phyloP scores from a whole-genome alignment of 2,113 vertebrate species.

The Papio anubis region DNA sequence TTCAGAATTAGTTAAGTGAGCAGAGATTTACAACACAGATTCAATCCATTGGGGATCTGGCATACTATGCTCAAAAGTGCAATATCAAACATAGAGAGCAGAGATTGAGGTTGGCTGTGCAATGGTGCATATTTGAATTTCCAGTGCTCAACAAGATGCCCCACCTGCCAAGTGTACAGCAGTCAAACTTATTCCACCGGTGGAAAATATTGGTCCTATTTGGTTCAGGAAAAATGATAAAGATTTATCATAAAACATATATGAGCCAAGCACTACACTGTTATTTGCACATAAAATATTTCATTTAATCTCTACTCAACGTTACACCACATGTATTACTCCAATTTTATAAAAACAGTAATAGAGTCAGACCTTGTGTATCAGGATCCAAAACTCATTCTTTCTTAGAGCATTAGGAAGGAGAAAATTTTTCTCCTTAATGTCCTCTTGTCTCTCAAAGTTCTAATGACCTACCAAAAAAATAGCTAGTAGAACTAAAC shows the following conservation, averaged over 20 bases:
- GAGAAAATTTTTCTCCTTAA: neutral
- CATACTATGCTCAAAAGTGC: neutral
- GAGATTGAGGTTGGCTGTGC: neutral
- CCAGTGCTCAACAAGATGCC: neutral
- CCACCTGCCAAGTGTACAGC: neutral
- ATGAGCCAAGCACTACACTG: neutral
- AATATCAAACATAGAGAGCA: neutral
- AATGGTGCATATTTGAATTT: neutral
- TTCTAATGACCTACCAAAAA: neutral
- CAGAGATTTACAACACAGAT: neutral
- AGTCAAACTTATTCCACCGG: neutral
- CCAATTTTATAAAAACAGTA: neutral
- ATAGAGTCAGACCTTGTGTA: neutral
- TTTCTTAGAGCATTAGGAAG: neutral
- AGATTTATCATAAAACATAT: neutral
- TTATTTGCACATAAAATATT: neutral
- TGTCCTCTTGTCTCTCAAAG: neutral
- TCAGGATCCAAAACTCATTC: neutral
- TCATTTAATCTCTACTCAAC: neutral
- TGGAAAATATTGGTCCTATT: neutral
- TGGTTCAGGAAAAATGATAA: neutral
- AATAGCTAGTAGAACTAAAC: neutral
- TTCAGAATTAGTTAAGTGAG: constrained; percentile 33
- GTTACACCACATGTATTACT: neutral
- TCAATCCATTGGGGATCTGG: neutral